A percentile compares a stretch with the other conserved stretches of the same genome.
phyloP scores from a whole-genome alignment of 2,888 invertebrate genomes.

The Iselma pallidipennis region DNA sequence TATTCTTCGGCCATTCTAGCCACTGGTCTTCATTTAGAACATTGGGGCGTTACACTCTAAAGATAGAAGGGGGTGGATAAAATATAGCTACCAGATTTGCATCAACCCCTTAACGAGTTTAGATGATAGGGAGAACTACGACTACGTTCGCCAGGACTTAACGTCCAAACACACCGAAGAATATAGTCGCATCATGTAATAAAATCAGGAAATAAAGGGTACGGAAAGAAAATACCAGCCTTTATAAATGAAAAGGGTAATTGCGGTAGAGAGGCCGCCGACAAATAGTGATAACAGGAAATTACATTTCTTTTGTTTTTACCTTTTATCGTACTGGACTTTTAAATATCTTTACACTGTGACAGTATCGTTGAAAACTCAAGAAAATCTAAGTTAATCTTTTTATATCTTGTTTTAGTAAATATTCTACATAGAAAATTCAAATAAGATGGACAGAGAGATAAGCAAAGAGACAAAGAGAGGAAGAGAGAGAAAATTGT shows the following conservation, averaged over 20 bases:
- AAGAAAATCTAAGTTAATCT: no score
- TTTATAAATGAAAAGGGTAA: slow-evolving; percentile 1
- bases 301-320: no score
- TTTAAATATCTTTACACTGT: no score
- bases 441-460: no score
- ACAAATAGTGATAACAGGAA: slow-evolving; percentile 10
- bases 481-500: background rate
- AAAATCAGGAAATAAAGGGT: slow-evolving; percentile 16
- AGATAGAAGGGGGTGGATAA: slow-evolving; percentile 42
- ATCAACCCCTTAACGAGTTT: slow-evolving; percentile 42
- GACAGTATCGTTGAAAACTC: no score
- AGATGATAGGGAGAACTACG: slow-evolving; percentile 32
- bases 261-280: background rate
- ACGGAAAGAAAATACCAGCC: slow-evolving; percentile 10
- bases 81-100: slow-evolving; percentile 45
- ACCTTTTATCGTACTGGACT: no score
- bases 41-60: slow-evolving; percentile 33
- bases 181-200: slow-evolving; percentile 34
- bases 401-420: no score
- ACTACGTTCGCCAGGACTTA: background rate
- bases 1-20: slow-evolving; percentile 45
- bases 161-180: slow-evolving; percentile 35
- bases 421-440: no score
- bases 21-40: slow-evolving; percentile 42
- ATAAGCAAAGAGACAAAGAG: background rate